These are phyloP conservation scores for Cheilosia impressa DNA, from an alignment of 2,888 invertebrate species.

Conservation along the genomic window DNA sequence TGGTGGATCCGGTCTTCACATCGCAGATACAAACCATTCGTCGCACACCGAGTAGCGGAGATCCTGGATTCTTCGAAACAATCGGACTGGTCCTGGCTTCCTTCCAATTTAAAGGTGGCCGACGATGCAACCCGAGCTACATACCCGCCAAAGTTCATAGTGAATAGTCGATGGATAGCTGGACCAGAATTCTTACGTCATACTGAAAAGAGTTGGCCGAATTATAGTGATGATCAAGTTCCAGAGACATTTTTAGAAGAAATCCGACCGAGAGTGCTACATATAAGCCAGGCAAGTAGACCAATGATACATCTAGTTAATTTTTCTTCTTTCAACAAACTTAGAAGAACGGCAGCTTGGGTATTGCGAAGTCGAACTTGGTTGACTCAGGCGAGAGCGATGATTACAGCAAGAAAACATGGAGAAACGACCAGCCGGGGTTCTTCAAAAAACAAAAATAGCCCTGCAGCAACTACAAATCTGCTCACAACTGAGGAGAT, in stretches of 20 bases:
- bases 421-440: too few relatives aligned
- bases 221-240: background rate
- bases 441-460: too few relatives aligned
- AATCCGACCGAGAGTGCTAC: background rate
- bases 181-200: slow-evolving; percentile 9
- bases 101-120: slow-evolving; percentile 13
- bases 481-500: too few relatives aligned
- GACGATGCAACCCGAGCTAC: background rate
- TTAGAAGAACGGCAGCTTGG: too few relatives aligned
- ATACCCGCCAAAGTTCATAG: background rate
- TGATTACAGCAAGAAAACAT: too few relatives aligned
- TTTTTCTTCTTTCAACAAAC: too few relatives aligned
- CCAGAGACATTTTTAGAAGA: slow-evolving; percentile 13
- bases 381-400: too few relatives aligned
- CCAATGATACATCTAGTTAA: background rate
- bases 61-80: background rate
- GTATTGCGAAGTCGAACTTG: too few relatives aligned
- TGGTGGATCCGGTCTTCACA: background rate
- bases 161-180: slow-evolving; percentile 14
- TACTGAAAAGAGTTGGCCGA: slow-evolving; percentile 9
- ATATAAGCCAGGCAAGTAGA: slow-evolving; percentile 1
- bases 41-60: background rate
- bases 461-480: too few relatives aligned
- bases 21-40: background rate
- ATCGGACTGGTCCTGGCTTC: slow-evolving; percentile 6